Base-by-base conservation (phyloP, 2,888 invertebrate species). In the Andrena praecox region DNA sequence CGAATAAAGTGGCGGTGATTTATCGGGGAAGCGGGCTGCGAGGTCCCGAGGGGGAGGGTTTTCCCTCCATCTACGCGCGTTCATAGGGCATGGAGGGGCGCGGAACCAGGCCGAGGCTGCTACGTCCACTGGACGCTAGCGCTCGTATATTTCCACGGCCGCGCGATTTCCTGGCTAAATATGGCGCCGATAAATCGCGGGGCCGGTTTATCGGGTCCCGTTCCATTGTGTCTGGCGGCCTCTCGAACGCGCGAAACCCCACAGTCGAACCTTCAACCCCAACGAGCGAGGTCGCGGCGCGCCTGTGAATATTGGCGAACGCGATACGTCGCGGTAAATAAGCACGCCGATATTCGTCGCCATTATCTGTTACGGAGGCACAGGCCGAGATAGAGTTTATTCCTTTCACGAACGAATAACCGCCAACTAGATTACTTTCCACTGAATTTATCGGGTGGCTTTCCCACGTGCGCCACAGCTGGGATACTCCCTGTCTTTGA, bases 161-260 rank as follows among this genome's bases (percentile, higher is more conserved):
- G 64, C 62, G 72, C 86, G 84, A 83, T 89, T 89, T 87, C 82
- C 87, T 74, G 82, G 79, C 84, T 80, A 87, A 89, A 85, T 84
- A 83, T 83, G 87, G 81, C 77, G 69, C 62, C 82, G 84, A 88
- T 88, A 88, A 88, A 89, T 88, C 85, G 80, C 71, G 74, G 24
- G 76, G 77, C 87, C 85, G 87, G 87, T 88, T 88, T 88, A 88
- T 88, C 87, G 87, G 54, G 71, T 66, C 63, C 80, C 77, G 54
- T 77, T 77, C 86, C 80, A 87, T 87, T 87, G 87, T 87, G 80
- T 85, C 73, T 67, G 77, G 69, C 62, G 63, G 70, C 42, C 80
- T 56, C 60, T 70, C 70, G 71, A 64, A 69, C 64, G 68, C 76
- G 59, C 56, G 56, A 27, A 54, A 73, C 59, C 59, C 76, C 81